Conservation (phyloP, 2,113 vertebrate genomes). For the Thunnus maccoyii region DNA sequence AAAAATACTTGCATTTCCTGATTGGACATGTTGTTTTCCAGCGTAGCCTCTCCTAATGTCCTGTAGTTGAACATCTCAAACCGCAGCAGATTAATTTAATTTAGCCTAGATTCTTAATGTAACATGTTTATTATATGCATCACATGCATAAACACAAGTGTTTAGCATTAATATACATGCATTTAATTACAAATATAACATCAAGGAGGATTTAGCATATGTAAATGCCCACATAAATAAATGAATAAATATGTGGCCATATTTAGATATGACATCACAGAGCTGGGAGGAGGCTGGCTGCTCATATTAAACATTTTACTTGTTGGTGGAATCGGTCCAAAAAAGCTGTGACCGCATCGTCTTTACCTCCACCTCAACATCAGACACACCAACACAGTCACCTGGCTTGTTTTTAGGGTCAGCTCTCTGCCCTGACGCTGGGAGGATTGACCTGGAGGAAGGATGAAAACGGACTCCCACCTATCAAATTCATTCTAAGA, state of each 20-base stretch:
- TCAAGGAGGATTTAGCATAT: constrained; percentile 15
- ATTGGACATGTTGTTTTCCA: neutral
- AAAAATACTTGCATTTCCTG: neutral
- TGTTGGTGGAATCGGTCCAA: neutral
- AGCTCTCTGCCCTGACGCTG: neutral
- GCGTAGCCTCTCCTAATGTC: too few species aligned
- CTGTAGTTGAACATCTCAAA: neutral
- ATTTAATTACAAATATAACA: constrained; percentile 24
- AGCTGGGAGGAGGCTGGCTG: neutral
- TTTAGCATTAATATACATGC: constrained; percentile 12
- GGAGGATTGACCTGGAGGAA: neutral
- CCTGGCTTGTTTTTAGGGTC: neutral
- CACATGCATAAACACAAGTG: neutral
- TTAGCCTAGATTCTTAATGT: neutral
- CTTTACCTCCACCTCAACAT: neutral
- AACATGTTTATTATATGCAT: neutral
- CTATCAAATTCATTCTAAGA: too few species aligned
- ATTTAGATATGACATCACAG: neutral
- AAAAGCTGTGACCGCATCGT: neutral
- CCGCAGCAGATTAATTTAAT: neutral
- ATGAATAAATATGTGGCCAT: neutral
- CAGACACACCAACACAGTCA: neutral
- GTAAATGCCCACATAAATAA: neutral
- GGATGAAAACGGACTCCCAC: neutral
- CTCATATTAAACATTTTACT: neutral